These are phyloP conservation scores for Holacanthus passer DNA, from an alignment of 2,113 vertebrate species.

Conservation along the genomic window DNA sequence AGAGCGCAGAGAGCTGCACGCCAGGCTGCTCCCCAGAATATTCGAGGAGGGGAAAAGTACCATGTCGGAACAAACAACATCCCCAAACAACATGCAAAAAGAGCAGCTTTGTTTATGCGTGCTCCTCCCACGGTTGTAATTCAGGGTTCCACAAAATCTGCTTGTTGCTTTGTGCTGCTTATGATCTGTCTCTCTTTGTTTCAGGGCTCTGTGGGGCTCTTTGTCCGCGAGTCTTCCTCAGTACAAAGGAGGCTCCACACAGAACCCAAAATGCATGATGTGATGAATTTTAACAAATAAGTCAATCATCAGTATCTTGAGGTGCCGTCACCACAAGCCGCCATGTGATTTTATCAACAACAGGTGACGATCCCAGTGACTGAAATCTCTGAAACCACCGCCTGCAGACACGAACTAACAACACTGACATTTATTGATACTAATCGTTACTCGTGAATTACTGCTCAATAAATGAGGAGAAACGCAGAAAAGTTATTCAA, in stretches of 20 bases:
- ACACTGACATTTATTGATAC: background rate
- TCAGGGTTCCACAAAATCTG: constrained; percentile 53
- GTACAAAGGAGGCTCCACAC: constrained; percentile 62
- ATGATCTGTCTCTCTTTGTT: constrained; percentile 71
- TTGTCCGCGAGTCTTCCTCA: constrained; percentile 62
- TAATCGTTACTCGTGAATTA: no score
- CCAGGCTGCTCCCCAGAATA: constrained; percentile 44
- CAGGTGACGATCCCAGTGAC: background rate
- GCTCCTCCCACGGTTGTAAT: constrained; percentile 44
- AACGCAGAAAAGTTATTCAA: background rate
- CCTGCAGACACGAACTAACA: background rate
- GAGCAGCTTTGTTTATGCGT: constrained; percentile 54
- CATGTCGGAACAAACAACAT: constrained; percentile 40
- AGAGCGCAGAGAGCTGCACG: constrained; percentile 32
- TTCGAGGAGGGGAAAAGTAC: constrained; percentile 52
- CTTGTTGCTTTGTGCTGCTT: constrained; percentile 58
- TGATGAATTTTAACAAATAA: constrained; percentile 50
- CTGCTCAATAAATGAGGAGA: background rate
- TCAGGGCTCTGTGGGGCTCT: constrained; percentile 56
- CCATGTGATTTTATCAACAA: constrained; percentile 2
- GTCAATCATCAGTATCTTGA: constrained; percentile 27
- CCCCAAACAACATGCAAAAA: constrained; percentile 47
- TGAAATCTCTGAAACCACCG: background rate
- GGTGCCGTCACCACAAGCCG: background rate
- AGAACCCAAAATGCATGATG: constrained; percentile 47